phyloP scores from a whole-genome alignment of 2,113 vertebrate species.

The Antechinus flavipes region DNA sequence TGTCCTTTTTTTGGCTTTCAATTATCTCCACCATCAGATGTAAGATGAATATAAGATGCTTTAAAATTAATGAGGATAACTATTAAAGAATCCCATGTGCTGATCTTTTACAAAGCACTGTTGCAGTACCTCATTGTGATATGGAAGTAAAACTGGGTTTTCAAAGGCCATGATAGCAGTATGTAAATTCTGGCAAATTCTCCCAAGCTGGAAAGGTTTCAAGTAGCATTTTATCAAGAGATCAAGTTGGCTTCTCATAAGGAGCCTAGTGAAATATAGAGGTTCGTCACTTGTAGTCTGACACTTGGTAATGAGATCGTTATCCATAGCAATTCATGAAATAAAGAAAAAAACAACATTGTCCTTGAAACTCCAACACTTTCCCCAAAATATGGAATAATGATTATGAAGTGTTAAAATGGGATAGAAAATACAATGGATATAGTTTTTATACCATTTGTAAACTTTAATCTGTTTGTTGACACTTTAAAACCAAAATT shows the following conservation, averaged over 20 bases:
- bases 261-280: background rate
- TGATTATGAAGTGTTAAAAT: background rate
- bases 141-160: background rate
- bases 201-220: background rate
- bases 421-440: background rate
- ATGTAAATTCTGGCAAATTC: background rate
- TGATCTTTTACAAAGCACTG: background rate
- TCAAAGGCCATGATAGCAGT: background rate
- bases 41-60: background rate
- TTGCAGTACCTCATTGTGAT: background rate
- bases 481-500: background rate
- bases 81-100: background rate
- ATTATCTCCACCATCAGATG: too few relatives aligned
- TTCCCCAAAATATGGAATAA: background rate
- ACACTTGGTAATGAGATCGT: background rate
- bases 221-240: background rate
- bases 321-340: background rate
- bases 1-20: slow-evolving; percentile 3
- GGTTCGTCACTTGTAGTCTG: background rate
- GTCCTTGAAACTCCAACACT: background rate
- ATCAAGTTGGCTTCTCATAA: background rate
- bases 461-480: background rate
- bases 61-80: background rate
- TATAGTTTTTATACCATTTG: background rate
- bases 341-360: background rate